Evolutionary conservation across 2,888 invertebrate genomes (phyloP).

Genomic region (Heliconius aoede): DNA sequence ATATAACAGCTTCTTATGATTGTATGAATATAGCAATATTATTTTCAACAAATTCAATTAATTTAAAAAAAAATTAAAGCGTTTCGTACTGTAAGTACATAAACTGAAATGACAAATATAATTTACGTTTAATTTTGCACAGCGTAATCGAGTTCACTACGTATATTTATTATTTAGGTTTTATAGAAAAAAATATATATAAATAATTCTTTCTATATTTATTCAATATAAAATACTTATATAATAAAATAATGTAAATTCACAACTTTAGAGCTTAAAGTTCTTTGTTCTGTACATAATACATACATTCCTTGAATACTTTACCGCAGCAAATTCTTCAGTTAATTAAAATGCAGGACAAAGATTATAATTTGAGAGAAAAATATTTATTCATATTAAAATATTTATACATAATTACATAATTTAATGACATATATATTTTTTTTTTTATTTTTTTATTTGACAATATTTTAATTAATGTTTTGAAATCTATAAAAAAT

Average conservation of each 20-base stretch:
- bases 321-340: neutral
- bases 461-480: constrained; percentile 46
- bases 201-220: too few relatives aligned
- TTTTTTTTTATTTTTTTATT: too few relatives aligned
- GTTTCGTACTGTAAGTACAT: too few relatives aligned
- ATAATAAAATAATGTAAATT: too few relatives aligned
- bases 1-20: too few relatives aligned
- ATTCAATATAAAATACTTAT: too few relatives aligned
- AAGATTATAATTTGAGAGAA: neutral
- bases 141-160: too few relatives aligned
- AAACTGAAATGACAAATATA: neutral
- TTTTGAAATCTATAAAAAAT: constrained; percentile 66
- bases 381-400: constrained; percentile 5
- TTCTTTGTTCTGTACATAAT: neutral
- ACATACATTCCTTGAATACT: neutral
- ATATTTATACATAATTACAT: constrained; percentile 34
- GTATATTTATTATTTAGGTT: too few relatives aligned
- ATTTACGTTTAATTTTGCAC: neutral
- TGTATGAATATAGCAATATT: neutral
- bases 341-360: constrained; percentile 22
- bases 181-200: neutral
- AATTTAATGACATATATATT: too few relatives aligned
- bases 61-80: too few relatives aligned
- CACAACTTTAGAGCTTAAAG: neutral
- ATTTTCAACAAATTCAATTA: neutral